Evolutionary conservation across 2,888 invertebrate genomes (phyloP), one percentile per base, ranked within the genome.

Genomic region (Drosophila parthenogenetica): DNA sequence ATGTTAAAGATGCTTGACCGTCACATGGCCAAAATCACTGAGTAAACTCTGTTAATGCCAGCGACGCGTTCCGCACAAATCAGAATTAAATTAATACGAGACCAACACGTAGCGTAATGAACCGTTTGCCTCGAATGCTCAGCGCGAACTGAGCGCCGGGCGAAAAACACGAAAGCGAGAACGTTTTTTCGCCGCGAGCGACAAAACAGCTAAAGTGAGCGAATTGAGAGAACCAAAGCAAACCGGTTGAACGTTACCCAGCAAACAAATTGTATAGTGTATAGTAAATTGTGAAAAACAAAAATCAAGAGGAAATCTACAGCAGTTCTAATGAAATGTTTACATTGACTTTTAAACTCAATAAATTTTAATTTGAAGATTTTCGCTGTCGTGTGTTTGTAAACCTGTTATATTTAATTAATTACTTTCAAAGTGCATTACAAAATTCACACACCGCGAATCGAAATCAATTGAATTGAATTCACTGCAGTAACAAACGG

Each of bases 201-300:
- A 60, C 54, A 17, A 37, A 19, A 61, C 53, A 45, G 50, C 77
- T 68, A 79, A 39, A 7, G 32, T 10, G 39, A 71, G 66, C 59
- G 54, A 46, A 55, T n/a, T 46, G 62, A 74, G 74, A 54, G 71
- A 57, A 40, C 11, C 11, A 19, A 17, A 17, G 19, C 54, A 55
- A 82, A 82, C 79, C 80, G 83, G 83, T 83, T 82, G 54, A 8
- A 0, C 29, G 32, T 40, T 46, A 73, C 80, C 80, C 80, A 80
- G 25, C 45, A 51, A 62, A 68, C 80, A 73, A 42, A 45, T 32
- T n/a, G n/a, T n/a, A n/a, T n/a, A n/a, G n/a, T 42, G 13, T 29
- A 16, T 16, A 13, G 19, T 19, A 3, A 19, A 19, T 0, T n/a
- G 7, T 17, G 32, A 35, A 8, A 17, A 32, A 17, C 8, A 8